phyloP scores from a whole-genome alignment of 1,140 invertebrate genomes.

The Mamestra configurata region DNA sequence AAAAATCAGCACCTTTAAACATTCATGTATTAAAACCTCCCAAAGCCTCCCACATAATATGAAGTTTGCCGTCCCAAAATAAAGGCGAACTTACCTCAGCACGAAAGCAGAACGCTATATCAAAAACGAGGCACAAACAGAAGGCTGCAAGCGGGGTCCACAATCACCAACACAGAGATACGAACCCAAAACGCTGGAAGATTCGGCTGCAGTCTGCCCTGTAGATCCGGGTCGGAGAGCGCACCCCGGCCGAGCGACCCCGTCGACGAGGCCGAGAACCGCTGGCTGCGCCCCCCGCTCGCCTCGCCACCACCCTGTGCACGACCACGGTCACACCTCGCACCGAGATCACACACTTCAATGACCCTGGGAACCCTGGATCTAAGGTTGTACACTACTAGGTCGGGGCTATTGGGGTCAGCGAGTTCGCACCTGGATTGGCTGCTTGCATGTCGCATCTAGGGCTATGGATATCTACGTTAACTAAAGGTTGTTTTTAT shows the following conservation, averaged over 20 bases:
- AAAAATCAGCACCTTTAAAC: too few species aligned
- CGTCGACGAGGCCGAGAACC: conserved; percentile 75
- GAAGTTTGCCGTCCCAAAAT: background rate
- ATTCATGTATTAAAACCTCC: too few species aligned
- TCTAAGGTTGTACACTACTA: conserved; percentile 4
- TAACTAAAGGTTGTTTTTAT: background rate
- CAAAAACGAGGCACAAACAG: conserved; percentile 15
- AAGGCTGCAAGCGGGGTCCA: conserved; percentile 24
- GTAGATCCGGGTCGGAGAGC: conserved; percentile 82
- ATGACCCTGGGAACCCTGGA: conserved; percentile 37
- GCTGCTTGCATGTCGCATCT: background rate
- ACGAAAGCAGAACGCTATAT: conserved; percentile 9
- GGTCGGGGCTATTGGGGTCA: background rate
- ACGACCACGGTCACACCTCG: conserved; percentile 60
- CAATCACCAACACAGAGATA: conserved; percentile 55
- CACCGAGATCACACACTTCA: conserved; percentile 69
- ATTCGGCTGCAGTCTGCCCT: conserved; percentile 75
- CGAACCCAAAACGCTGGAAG: conserved; percentile 81
- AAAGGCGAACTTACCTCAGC: background rate
- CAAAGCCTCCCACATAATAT: too few species aligned
- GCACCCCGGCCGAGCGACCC: conserved; percentile 76
- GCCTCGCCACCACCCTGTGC: conserved; percentile 73
- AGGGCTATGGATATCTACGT: conserved; percentile 18
- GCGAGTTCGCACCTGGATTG: too few species aligned
- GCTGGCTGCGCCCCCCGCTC: conserved; percentile 81